Evolutionary conservation across 2,797 vertebrate genomes (phyloP), one percentile per base, ranked within the genome.

Genomic region (Sebastes oblongus): DNA sequence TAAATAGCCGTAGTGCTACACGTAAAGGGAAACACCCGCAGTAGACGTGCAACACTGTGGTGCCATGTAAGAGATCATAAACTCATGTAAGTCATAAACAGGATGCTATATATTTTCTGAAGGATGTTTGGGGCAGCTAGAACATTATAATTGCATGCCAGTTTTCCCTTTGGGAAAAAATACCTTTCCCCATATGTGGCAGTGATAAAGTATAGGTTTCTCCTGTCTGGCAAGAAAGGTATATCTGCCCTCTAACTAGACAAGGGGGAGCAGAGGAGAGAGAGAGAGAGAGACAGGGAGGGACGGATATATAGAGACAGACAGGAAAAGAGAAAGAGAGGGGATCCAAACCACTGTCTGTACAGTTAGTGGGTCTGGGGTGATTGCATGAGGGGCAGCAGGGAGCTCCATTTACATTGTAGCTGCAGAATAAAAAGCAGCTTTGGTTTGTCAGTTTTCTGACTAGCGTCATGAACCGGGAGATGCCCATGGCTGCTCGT

Each of bases 401-500:
- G 77, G 76, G 58, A 84, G 84, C 85, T 80, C 77, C 85, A 93
- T 94, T 93, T 94, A 93, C 89, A 93, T 88, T 59, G 76, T 83
- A 85, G 88, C 78, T 81, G 81, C 74, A 54, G 93, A 92, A 93
- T 92, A 90, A 88, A 92, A 93, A 93, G 90, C 78, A 87, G 91
- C 88, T 94, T 86, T 92, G 93, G 87, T 90, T 92, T 93, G 95
- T 96, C 95, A 96, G 90, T 92, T 96, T 94, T 92, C 89, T 95
- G 95, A 96, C 92, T 93, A 89, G 90, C 85, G 86, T 90, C 93
- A 90, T 90, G 88, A 93, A 91, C 84, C 88, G 66, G 85, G 90
- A 92, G 93, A 94, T 95, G 91, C 92, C 90, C 92, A 89, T 89
- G 94, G 86, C 88, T 92, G 93, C 89, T 80, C 72, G 88, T 92